Conservation (phyloP, 2,888 invertebrate genomes). For the Hanleya hanleyi region DNA sequence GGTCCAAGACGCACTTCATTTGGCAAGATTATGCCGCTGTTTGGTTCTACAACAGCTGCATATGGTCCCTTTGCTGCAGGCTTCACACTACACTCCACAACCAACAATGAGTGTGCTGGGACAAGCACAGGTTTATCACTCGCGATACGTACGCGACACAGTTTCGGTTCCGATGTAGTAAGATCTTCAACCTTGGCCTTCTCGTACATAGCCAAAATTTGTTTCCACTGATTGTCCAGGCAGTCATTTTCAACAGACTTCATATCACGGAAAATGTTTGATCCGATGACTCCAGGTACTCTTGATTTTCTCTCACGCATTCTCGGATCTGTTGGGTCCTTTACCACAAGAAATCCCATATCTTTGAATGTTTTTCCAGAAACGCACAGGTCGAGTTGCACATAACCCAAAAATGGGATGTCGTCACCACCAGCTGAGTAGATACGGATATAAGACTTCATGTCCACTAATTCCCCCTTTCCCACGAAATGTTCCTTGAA, state of each 20-base stretch:
- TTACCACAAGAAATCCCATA: not conserved
- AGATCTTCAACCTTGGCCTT: not conserved
- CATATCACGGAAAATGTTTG: slow-evolving; percentile 1
- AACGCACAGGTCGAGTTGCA: not conserved
- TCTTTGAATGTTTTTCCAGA: not conserved
- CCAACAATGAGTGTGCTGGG: not conserved
- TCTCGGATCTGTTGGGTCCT: not conserved
- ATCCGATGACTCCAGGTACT: slow-evolving; percentile 1
- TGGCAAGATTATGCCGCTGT: not conserved
- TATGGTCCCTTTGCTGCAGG: not conserved
- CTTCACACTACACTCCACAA: not conserved
- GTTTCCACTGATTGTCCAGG: not conserved
- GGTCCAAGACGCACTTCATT: not conserved
- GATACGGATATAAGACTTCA: not conserved
- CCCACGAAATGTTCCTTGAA: not conserved
- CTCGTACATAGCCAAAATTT: not conserved
- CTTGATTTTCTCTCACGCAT: not conserved
- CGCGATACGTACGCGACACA: not conserved
- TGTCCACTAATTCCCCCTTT: not conserved
- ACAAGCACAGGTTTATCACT: not conserved
- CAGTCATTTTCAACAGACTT: not conserved
- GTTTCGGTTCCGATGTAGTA: too few species aligned
- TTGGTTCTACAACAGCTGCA: not conserved
- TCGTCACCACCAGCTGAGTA: not conserved
- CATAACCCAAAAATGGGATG: slow-evolving; percentile 2